Evolutionary conservation across 1,140 invertebrate species (phyloP), one percentile per base, ranked within the genome.

Genomic region (Palaemon carinicauda): DNA sequence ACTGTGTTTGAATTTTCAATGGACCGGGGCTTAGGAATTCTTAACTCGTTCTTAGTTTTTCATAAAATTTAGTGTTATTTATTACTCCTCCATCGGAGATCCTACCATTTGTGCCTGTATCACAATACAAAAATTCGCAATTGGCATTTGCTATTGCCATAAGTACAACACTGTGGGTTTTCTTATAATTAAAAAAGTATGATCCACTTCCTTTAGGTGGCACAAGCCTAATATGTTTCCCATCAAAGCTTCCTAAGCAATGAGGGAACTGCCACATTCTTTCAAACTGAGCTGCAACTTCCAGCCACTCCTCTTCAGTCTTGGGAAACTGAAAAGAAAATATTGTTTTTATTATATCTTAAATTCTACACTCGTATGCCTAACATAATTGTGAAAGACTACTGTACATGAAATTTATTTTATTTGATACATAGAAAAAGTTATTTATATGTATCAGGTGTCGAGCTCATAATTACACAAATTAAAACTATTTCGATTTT

Each of bases 401-500:
- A 71, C 69, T 71, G 69, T 71, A 71, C 69, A 71, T 71, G 69
- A 71, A 71, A 71, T 71, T 21, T 71, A 71, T 71, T 71, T 71
- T 33, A 71, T 71, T 71, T 71, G 69, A 71, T 71, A 29, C 69
- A 71, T 71, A 71, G 69, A 71, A 71, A 71, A 71, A 71, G 69
- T 71, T 71, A 71, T 71, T 71, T 27, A 33, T 71, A 71, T 17
- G 27, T 29, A 71, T 71, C 24, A 71, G 69, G 24, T 71, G 69
- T 71, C 69, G 69, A 71, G 69, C 69, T 71, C 69, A 78, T 71
- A 33, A 83, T 83, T 31, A 83, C 82, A 75, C 21, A 60, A 74
- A 69, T 71, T 31, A 83, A 33, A 33, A 74, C 60, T 83, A n/a
- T n/a, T 33, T 50, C 41, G 81, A 83, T 50, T 31, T 75, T 56